Base-by-base conservation (phyloP, 2,888 invertebrate genomes). In the Exephanes ischioxanthus region DNA sequence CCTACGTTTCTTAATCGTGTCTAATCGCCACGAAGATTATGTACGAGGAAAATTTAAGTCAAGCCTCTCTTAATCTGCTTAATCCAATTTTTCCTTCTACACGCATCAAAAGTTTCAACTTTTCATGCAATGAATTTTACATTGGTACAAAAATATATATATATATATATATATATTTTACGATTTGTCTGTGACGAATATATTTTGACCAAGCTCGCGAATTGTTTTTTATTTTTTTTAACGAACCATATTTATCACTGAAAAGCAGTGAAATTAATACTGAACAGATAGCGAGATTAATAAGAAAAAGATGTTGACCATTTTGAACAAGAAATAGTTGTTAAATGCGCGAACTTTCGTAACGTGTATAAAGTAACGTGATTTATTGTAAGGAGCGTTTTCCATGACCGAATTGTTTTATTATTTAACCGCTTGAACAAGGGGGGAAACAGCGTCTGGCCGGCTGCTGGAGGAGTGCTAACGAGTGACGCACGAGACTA, bases 401-500 rank as follows among this genome's bases (percentile, higher is more conserved):
- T 22, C 16, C 45, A 30, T 22, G 37, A 22, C 19, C 53, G 61
- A 75, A 48, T 72, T 71, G 66, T 80, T 82, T 82, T 79, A 82
- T 70, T 80, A 67, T 70, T 75, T 67, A 72, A 73, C 66, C 41
- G 61, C n/a, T 22, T 22, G 55, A 85, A 78, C 66, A 22, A 70
- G 58, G 73, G 77, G 53, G 61, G 63, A 61, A 76, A 41, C 33
- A 61, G 68, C 55, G 82, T 82, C 79, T 85, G 79, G 71, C 55
- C 45, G 55, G 72, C 45, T 85, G 68, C 48, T 82, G 71, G 58
- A 79, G 37, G 51, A 76, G 61, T 53, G 75, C n/a, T 48, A 48
- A 53, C 85, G 75, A 67, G 48, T 85, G 85, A 85, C 85, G 85
- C 85, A 85, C 82, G 85, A 75, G 76, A 75, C 53, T 22, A 63